Evolutionary conservation across 2,113 vertebrate species (phyloP).

Genomic region (Miniopterus natalensis): DNA sequence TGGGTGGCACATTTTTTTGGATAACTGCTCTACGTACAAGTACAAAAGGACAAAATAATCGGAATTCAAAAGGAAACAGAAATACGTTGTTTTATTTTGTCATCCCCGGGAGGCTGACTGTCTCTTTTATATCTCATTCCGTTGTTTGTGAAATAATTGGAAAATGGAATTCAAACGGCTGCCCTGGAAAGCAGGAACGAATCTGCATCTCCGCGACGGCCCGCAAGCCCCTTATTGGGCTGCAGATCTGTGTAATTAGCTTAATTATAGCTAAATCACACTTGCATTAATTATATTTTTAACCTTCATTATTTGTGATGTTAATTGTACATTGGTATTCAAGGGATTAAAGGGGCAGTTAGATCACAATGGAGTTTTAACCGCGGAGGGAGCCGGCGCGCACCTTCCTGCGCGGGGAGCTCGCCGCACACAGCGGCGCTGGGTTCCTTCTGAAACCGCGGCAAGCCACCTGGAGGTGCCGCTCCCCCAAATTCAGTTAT

Average conservation of each 20-base stretch:
- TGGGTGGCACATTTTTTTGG: background rate
- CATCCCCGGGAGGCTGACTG: constrained; percentile 41
- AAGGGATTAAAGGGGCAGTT: constrained; percentile 72
- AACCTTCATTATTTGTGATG: constrained; percentile 84
- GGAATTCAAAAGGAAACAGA: background rate
- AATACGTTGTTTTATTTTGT: constrained; percentile 58
- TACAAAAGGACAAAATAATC: constrained; percentile 54
- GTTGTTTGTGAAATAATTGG: constrained; percentile 83
- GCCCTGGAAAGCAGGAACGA: constrained; percentile 82
- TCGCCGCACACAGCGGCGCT: background rate
- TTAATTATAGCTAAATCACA: constrained; percentile 84
- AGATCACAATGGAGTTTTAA: constrained; percentile 83
- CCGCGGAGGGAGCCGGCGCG: constrained; percentile 11
- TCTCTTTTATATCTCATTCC: constrained; percentile 68
- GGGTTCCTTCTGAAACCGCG: too few relatives aligned
- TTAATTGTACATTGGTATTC: constrained; percentile 83
- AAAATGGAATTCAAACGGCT: constrained; percentile 84
- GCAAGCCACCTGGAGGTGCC: too few relatives aligned
- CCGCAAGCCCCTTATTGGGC: constrained; percentile 78
- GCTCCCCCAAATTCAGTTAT: too few relatives aligned
- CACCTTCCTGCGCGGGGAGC: background rate
- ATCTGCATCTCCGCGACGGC: constrained; percentile 81
- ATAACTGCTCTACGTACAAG: constrained; percentile 31
- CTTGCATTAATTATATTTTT: constrained; percentile 87
- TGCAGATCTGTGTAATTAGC: constrained; percentile 84